Evolutionary conservation across 2,797 vertebrate species (phyloP).

Genomic region (Stomatorhinus walkeri): DNA sequence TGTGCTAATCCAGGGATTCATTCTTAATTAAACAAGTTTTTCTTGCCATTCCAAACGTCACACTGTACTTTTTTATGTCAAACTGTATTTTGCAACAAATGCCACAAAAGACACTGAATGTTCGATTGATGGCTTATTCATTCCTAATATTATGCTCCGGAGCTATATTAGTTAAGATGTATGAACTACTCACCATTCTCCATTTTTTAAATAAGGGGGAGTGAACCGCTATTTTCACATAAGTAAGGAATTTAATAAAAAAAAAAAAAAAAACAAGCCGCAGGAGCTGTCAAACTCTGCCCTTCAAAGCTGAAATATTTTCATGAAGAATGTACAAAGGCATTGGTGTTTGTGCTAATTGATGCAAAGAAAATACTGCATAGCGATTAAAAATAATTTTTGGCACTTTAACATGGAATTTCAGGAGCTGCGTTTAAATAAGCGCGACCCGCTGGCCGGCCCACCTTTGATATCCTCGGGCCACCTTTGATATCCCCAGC

Average conservation of each 20-base stretch:
- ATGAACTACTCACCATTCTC: not conserved
- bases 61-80: not conserved
- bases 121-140: not conserved
- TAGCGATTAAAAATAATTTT: not conserved
- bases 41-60: not conserved
- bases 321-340: not conserved
- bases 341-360: not conserved
- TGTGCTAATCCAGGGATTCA: not conserved
- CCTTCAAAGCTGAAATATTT: not conserved
- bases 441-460: not conserved
- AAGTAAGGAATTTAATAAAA: not conserved
- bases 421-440: not conserved
- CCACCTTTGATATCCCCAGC: conserved; percentile 42
- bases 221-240: not conserved
- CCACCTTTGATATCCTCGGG: too few relatives aligned
- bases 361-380: not conserved
- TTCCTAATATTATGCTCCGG: not conserved
- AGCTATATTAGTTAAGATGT: not conserved
- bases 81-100: not conserved
- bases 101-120: not conserved
- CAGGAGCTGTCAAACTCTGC: not conserved
- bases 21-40: conserved; percentile 1
- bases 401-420: too few relatives aligned
- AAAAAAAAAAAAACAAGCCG: not conserved
- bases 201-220: not conserved